These are phyloP conservation scores for Arvicanthis niloticus DNA, from an alignment of 2,113 vertebrate species.

Conservation along the genomic window DNA sequence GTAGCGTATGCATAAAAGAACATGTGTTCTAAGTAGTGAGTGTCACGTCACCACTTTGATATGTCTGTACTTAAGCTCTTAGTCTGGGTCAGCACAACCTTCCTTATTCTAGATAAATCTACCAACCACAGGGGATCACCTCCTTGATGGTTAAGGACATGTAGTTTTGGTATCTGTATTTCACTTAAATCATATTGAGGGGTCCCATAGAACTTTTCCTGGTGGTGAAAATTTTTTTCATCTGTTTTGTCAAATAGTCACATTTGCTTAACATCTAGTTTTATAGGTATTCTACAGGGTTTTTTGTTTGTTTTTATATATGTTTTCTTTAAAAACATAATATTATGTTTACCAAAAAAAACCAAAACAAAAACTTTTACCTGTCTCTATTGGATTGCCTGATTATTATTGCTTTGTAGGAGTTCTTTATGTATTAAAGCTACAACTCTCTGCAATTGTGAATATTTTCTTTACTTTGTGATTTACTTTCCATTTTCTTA, in stretches of 20 bases:
- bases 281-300: constrained; percentile 18
- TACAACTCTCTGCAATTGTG: neutral
- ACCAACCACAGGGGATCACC: neutral
- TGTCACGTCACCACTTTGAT: neutral
- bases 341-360: neutral
- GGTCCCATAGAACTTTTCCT: neutral
- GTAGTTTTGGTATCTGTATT: constrained; percentile 8
- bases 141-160: neutral
- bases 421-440: neutral
- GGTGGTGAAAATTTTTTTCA: neutral
- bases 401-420: constrained; percentile 1
- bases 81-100: neutral
- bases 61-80: neutral
- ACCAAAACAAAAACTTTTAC: neutral
- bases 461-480: neutral
- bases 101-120: neutral
- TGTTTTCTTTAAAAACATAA: neutral
- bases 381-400: neutral
- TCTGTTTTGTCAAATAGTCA: neutral
- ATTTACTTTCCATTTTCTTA: constrained; percentile 44
- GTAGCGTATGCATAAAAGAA: neutral
- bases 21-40: neutral
- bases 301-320: neutral
- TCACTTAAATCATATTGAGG: neutral
- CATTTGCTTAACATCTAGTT: neutral